phyloP scores from a whole-genome alignment of 2,888 invertebrate genomes.

The Leptopilina syphax region DNA sequence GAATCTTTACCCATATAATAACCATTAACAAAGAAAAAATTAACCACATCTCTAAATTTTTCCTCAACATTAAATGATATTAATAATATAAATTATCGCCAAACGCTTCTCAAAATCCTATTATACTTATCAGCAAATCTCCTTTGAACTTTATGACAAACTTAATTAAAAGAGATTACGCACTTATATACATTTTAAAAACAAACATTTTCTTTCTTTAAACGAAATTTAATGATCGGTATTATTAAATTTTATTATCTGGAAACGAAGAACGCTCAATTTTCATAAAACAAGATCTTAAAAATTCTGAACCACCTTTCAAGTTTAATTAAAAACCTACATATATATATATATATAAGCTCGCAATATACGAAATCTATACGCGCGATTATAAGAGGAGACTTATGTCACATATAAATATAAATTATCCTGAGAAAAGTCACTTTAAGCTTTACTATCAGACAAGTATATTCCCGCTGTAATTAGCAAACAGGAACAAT shows the following conservation, averaged over 20 bases:
- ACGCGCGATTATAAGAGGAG: no score
- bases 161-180: neutral
- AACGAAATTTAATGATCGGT: neutral
- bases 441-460: slow-evolving; percentile 24
- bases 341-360: no score
- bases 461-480: slow-evolving; percentile 22
- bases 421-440: slow-evolving; percentile 34
- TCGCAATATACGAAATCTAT: no score
- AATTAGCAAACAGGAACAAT: slow-evolving; percentile 40
- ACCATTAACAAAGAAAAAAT: no score
- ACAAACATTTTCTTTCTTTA: neutral
- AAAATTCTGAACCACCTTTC: neutral
- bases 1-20: no score
- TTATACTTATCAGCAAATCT: neutral
- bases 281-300: slow-evolving; percentile 7
- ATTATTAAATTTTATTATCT: slow-evolving; percentile 5
- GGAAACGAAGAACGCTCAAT: neutral
- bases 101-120: neutral
- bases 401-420: neutral
- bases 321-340: no score
- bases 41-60: no score
- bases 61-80: no score
- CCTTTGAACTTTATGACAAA: neutral
- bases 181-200: neutral
- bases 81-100: neutral